Percentiles rank a stretch among this genome's conserved stretches.
Evolutionary conservation across 1,140 invertebrate species (phyloP).

Genomic region (Plodia interpunctella): DNA sequence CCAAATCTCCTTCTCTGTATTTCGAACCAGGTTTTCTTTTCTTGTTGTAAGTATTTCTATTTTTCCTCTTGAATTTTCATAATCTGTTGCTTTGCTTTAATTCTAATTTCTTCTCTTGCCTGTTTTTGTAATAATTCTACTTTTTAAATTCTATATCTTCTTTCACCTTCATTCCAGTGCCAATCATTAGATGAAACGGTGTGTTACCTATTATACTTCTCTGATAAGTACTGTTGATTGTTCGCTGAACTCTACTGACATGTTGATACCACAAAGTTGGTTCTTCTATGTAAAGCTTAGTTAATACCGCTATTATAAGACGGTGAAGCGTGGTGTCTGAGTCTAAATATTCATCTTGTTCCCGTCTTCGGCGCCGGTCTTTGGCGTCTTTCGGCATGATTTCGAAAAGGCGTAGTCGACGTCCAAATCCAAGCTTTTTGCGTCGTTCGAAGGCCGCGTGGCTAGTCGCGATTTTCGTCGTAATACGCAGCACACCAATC

Average conservation of each 20-base stretch:
- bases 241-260: constrained; percentile 34
- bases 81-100: constrained; percentile 34
- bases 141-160: too few relatives aligned
- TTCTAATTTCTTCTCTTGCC: constrained; percentile 21
- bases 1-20: constrained; percentile 44
- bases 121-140: too few relatives aligned
- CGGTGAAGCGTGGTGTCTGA: too few relatives aligned
- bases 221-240: constrained; percentile 45
- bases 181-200: constrained; percentile 47
- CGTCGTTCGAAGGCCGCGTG: too few relatives aligned
- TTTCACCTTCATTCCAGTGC: constrained; percentile 35
- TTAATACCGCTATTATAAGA: constrained; percentile 34
- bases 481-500: too few relatives aligned
- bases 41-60: constrained; percentile 36
- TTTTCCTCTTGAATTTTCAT: constrained; percentile 50
- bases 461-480: too few relatives aligned
- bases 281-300: constrained; percentile 35
- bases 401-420: too few relatives aligned
- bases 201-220: constrained; percentile 38
- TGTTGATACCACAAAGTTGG: constrained; percentile 42
- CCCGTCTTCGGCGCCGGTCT: too few relatives aligned
- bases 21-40: constrained; percentile 28
- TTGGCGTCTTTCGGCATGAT: too few relatives aligned
- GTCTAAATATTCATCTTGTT: too few relatives aligned
- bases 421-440: too few relatives aligned